Conservation (phyloP, 2,797 vertebrate genomes). For the Prionace glauca region DNA sequence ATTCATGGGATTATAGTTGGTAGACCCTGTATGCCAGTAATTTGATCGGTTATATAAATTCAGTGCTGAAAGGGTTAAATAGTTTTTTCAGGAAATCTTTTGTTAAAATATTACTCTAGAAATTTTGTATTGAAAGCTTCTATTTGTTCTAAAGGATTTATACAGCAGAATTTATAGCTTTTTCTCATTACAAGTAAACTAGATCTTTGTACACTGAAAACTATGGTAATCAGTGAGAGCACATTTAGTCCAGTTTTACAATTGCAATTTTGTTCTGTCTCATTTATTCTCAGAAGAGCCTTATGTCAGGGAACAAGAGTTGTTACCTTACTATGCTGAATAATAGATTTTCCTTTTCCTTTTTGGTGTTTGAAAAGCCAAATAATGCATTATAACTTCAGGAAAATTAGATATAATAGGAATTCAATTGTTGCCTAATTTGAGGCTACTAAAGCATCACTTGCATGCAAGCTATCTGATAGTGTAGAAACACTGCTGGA, state of each 20-base stretch:
- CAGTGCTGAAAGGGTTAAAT: not conserved
- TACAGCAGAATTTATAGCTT: not conserved
- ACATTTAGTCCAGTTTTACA: not conserved
- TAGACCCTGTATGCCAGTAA: not conserved
- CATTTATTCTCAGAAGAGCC: not conserved
- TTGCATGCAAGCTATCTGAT: not conserved
- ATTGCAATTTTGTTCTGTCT: conserved; percentile 3
- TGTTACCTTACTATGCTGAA: not conserved
- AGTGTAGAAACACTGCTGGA: not conserved
- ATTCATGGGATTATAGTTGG: not conserved
- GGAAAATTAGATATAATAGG: not conserved
- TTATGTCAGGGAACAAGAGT: not conserved
- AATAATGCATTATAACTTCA: not conserved
- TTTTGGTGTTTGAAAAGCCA: not conserved
- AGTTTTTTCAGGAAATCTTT: not conserved
- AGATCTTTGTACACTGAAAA: not conserved
- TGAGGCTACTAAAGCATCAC: not conserved
- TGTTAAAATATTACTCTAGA: not conserved
- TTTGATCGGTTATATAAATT: not conserved
- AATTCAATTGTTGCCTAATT: not conserved
- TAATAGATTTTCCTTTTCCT: not conserved
- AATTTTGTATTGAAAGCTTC: not conserved
- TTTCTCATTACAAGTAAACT: not conserved
- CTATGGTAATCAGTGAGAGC: not conserved
- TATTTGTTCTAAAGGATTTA: conserved; percentile 8